phyloP scores from a whole-genome alignment of 2,888 invertebrate species.

The Apotomis betuletana region DNA sequence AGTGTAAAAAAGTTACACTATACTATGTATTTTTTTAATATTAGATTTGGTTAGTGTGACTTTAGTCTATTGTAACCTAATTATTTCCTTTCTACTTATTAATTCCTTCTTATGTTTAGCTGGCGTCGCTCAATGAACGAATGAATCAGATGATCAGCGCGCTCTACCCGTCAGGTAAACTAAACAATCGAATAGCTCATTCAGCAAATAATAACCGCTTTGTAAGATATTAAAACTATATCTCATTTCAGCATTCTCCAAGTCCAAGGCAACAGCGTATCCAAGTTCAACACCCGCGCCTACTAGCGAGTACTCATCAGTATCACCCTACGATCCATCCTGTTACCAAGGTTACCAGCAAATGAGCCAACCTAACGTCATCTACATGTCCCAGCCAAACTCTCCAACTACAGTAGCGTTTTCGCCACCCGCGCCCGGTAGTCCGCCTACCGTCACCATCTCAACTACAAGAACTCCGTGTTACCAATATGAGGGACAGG shows the following conservation, averaged over 20 bases:
- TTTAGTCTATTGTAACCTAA: too few species aligned
- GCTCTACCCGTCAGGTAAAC: conserved; percentile 75
- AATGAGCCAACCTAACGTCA: conserved; percentile 45
- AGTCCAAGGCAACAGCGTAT: conserved; percentile 44
- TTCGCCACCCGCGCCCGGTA: conserved; percentile 49
- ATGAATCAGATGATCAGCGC: conserved; percentile 76
- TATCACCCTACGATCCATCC: conserved; percentile 43
- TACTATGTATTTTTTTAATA: too few species aligned
- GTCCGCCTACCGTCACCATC: conserved; percentile 48
- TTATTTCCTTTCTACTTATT: not conserved
- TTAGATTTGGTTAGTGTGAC: too few species aligned
- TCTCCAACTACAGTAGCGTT: conserved; percentile 50
- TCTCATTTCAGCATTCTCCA: conserved; percentile 41
- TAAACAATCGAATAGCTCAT: conserved; percentile 11
- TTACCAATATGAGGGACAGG: conserved; percentile 36
- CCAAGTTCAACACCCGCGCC: conserved; percentile 45
- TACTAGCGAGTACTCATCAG: conserved; percentile 47
- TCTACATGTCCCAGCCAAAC: conserved; percentile 57
- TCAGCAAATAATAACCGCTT: conserved; percentile 20
- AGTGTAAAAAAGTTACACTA: too few species aligned
- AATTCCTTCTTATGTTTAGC: conserved; percentile 53
- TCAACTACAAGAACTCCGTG: conserved; percentile 47
- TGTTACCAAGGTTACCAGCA: conserved; percentile 43
- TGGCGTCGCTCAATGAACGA: conserved; percentile 69
- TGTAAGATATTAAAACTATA: not conserved